Evolutionary conservation across 2,888 invertebrate species (phyloP).

Genomic region (Elgonia sp.): DNA sequence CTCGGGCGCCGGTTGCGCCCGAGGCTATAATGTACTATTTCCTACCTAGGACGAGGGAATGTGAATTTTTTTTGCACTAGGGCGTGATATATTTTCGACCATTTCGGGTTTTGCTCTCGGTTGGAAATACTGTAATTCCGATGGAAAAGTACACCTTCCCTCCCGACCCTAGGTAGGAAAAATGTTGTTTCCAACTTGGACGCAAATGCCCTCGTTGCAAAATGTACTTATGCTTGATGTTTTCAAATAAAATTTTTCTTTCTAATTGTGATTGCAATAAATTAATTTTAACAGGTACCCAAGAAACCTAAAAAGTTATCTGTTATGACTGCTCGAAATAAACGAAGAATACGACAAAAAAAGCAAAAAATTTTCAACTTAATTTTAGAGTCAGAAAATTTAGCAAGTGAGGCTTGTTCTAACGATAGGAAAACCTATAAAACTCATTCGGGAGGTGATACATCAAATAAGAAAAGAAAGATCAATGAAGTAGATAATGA

Average conservation of each 20-base stretch:
- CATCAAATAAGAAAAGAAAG: neutral
- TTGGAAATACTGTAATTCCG: too few relatives aligned
- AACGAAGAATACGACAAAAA: neutral
- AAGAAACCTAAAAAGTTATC: neutral
- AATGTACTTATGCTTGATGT: neutral
- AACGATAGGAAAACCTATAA: neutral
- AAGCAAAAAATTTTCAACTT: neutral
- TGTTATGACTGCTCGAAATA: neutral
- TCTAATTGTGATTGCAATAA: neutral
- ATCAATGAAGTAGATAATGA: neutral
- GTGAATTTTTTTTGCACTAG: too few relatives aligned
- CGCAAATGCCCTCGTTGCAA: too few relatives aligned
- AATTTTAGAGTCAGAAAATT: neutral
- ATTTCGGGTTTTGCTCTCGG: too few relatives aligned
- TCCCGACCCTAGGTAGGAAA: too few relatives aligned
- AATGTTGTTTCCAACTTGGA: too few relatives aligned
- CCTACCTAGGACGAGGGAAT: too few relatives aligned
- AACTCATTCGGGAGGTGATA: neutral
- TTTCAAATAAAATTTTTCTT: neutral
- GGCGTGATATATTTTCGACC: too few relatives aligned
- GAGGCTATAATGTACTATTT: too few relatives aligned
- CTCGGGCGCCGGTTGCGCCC: too few relatives aligned
- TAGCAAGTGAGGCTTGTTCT: neutral
- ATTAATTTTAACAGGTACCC: neutral
- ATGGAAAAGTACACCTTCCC: too few relatives aligned